These are phyloP conservation scores for Drosophila ohnishii DNA, from an alignment of 1,140 invertebrate species.

Conservation along the genomic window DNA sequence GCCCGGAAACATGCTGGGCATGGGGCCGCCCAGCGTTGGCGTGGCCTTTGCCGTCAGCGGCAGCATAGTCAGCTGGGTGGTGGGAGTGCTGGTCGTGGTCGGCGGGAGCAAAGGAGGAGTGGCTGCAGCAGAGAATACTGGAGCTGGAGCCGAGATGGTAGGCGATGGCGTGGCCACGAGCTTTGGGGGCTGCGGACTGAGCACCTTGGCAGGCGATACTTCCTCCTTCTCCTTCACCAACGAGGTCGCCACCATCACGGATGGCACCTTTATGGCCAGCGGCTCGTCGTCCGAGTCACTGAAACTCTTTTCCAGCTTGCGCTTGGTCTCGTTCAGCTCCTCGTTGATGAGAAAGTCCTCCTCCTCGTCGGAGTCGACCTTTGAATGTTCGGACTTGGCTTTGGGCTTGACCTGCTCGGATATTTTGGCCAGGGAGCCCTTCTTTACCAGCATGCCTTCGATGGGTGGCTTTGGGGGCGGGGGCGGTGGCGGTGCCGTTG, in stretches of 20 bases:
- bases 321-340: conserved; percentile 81
- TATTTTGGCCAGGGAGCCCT: conserved; percentile 68
- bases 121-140: conserved; percentile 8
- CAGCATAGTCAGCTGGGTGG: conserved; percentile 62
- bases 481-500: neutral
- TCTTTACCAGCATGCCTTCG: conserved; percentile 80
- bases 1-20: conserved; percentile 22
- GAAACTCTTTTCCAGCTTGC: conserved; percentile 83
- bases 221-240: conserved; percentile 37
- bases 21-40: conserved; percentile 7
- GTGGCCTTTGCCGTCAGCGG: conserved; percentile 64
- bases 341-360: conserved; percentile 78
- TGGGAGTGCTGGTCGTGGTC: conserved; percentile 12
- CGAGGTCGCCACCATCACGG: conserved; percentile 11
- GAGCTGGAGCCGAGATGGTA: conserved; percentile 3
- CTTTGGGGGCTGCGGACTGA: conserved; percentile 15
- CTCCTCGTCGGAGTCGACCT: conserved; percentile 75
- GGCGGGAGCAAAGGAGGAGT: neutral
- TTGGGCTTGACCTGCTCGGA: conserved; percentile 63
- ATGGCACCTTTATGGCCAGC: conserved; percentile 84
- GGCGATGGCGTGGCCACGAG: conserved; percentile 7
- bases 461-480: conserved; percentile 60
- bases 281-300: conserved; percentile 86
- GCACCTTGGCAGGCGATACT: conserved; percentile 17
- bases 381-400: conserved; percentile 66